These are phyloP conservation scores for Daboia siamensis DNA, from an alignment of 2,113 vertebrate genomes.

Conservation along the genomic window DNA sequence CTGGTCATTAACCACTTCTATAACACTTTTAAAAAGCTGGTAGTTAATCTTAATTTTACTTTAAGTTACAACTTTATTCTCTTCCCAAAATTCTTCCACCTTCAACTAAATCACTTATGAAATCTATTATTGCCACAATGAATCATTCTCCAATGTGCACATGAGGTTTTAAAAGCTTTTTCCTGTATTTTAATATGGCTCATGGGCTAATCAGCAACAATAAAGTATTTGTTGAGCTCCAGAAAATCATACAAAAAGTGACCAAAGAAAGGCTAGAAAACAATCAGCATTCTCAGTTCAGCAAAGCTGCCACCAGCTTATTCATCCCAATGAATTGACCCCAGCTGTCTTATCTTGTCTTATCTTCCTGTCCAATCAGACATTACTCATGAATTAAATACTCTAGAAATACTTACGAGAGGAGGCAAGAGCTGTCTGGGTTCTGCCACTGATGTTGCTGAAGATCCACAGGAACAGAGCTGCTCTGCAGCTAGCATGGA, in stretches of 20 bases:
- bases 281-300: constrained; percentile 15
- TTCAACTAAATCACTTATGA: constrained; percentile 24
- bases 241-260: background rate
- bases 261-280: background rate
- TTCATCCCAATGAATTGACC: constrained; percentile 7
- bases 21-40: background rate
- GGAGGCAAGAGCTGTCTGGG: constrained; percentile 67
- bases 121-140: constrained; percentile 1
- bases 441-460: constrained; percentile 71
- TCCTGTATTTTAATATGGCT: background rate
- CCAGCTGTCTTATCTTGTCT: background rate
- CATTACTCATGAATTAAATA: background rate
- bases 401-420: constrained; percentile 70
- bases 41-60: constrained; percentile 27
- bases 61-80: constrained; percentile 37
- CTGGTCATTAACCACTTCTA: constrained; percentile 20
- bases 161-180: background rate
- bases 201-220: background rate
- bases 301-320: constrained; percentile 45
- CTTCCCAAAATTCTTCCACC: background rate
- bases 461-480: constrained; percentile 70
- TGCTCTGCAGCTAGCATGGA: constrained; percentile 66
- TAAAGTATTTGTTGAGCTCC: background rate
- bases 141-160: background rate
- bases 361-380: background rate